Evolutionary conservation across 1,140 invertebrate genomes (phyloP).

Genomic region (Coelopa frigida): DNA sequence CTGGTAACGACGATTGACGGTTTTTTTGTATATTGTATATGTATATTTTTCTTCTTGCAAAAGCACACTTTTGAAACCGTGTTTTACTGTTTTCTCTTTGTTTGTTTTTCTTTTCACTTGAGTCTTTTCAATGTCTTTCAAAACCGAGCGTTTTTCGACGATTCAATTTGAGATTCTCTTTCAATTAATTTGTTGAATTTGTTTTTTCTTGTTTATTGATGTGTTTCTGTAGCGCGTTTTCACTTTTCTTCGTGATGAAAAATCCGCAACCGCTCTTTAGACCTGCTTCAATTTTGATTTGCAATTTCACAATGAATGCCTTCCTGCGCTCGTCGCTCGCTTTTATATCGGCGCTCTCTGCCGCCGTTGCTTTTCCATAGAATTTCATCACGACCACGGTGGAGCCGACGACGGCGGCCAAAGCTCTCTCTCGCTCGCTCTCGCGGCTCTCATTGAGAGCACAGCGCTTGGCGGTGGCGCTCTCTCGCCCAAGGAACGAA

Average conservation of each 20-base stretch:
- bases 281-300: conserved; percentile 44
- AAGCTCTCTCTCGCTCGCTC: too few species aligned
- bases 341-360: conserved; percentile 39
- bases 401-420: too few species aligned
- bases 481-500: too few species aligned
- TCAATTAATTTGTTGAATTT: conserved; percentile 7
- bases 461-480: too few species aligned
- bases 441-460: too few species aligned
- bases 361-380: conserved; percentile 16
- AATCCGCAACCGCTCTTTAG: conserved; percentile 12
- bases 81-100: conserved; percentile 7
- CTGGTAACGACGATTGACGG: too few species aligned
- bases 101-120: conserved; percentile 1
- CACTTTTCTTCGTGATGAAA: conserved; percentile 11
- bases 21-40: too few species aligned
- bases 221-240: conserved; percentile 7
- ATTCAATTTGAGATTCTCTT: conserved; percentile 9
- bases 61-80: too few species aligned
- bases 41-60: conserved; percentile 12
- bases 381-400: conserved; percentile 38
- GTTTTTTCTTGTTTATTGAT: conserved; percentile 11
- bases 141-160: conserved; percentile 14
- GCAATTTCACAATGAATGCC: conserved; percentile 44
- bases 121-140: conserved; percentile 4
- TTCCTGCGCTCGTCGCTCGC: conserved; percentile 13